Evolutionary conservation across 2,888 invertebrate species (phyloP).

Genomic region (Phasia obesa): DNA sequence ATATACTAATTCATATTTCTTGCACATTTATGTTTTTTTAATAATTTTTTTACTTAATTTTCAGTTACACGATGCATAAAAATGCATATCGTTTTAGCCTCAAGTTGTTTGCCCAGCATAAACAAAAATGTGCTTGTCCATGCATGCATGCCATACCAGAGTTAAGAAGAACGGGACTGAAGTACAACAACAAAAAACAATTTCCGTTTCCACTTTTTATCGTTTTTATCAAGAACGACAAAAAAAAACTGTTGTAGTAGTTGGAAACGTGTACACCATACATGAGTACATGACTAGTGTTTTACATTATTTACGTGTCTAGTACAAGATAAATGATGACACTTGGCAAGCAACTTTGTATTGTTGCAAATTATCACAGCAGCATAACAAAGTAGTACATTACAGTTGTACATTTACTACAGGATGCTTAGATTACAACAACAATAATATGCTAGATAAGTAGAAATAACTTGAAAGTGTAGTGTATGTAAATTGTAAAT

Average conservation of each 20-base stretch:
- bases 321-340: constrained; percentile 59
- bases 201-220: constrained; percentile 51
- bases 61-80: constrained; percentile 56
- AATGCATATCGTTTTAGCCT: constrained; percentile 47
- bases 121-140: constrained; percentile 22
- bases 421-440: constrained; percentile 26
- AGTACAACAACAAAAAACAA: constrained; percentile 14
- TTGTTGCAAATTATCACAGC: constrained; percentile 59
- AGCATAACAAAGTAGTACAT: constrained; percentile 33
- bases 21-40: constrained; percentile 24
- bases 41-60: constrained; percentile 41
- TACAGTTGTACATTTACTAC: neutral
- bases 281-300: constrained; percentile 12
- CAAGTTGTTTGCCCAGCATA: constrained; percentile 47
- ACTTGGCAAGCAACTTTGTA: constrained; percentile 47
- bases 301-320: constrained; percentile 60
- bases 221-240: neutral
- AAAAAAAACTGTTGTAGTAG: neutral
- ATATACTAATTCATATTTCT: constrained; percentile 44
- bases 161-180: neutral
- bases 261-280: constrained; percentile 32
- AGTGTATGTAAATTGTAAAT: no score
- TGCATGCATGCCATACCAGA: neutral
- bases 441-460: constrained; percentile 17
- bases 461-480: constrained; percentile 20